Evolutionary conservation across 1,140 invertebrate species (phyloP), one percentile per base, ranked within the genome.

Genomic region (Pomacea maculata): DNA sequence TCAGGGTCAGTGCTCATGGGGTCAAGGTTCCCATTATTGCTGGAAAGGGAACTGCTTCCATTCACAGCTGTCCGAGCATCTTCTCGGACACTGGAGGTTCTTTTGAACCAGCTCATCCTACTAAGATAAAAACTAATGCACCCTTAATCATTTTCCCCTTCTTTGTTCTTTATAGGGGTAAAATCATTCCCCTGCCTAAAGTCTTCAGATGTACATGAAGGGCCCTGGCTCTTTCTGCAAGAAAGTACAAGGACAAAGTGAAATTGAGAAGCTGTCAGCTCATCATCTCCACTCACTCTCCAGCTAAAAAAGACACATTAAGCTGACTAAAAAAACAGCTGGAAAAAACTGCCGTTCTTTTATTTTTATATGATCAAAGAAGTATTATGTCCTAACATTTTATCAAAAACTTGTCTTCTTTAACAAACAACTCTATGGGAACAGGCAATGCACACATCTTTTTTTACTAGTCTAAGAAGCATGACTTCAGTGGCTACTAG

Each of bases 81-180:
- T 25, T 78, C 77, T 25, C 77, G 77, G 77, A 70, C 67, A 29
- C 65, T 78, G 65, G 77, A 78, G 21, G 77, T 57, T 29, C 77
- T 83, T 79, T 90, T 90, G 82, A 90, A 90, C 89, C 88, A 89
- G 75, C 88, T 89, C 89, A 90, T 90, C 79, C 71, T 86, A 54
- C n/a, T 9, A 64, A 29, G 12, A 63, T 64, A 8, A 77, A 77
- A 11, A 7, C 25, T 21, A 3, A 29, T 29, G 9, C 14, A 19
- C n/a, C n/a, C 54, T 64, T 10, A 19, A n/a, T 8, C 61, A 25
- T 12, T 45, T 25, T 19, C 11, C n/a, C 63, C 45, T 29, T 25
- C 6, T 34, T 64, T n/a, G 15, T 57, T 34, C 61, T 52, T 17
- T 34, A 63, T 8, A 63, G 25, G n/a, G 57, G 55, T 25, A 29